phyloP scores from a whole-genome alignment of 2,113 vertebrate genomes.

The Plectropomus leopardus region DNA sequence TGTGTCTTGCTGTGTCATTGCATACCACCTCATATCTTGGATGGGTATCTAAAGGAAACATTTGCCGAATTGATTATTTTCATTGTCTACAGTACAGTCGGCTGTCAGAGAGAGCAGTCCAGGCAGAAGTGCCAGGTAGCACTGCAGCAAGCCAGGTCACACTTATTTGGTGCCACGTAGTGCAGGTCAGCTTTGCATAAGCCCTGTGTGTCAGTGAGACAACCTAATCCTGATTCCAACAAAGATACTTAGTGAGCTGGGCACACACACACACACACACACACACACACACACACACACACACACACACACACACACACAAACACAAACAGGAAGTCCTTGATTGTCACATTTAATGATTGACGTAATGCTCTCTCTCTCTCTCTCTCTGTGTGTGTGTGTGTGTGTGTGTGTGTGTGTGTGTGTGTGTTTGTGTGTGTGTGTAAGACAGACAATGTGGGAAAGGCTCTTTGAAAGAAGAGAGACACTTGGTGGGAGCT shows the following conservation, averaged over 20 bases:
- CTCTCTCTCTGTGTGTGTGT: constrained; percentile 43
- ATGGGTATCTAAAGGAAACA: not conserved
- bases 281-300: not conserved
- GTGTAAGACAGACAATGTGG: constrained; percentile 22
- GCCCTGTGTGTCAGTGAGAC: constrained; percentile 48
- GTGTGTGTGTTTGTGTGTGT: constrained; percentile 39
- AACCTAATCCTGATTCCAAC: constrained; percentile 64
- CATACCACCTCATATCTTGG: not conserved
- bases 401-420: constrained; percentile 30
- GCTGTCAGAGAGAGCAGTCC: not conserved
- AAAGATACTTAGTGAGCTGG: constrained; percentile 50
- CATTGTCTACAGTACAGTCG: not conserved
- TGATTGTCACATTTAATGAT: constrained; percentile 37
- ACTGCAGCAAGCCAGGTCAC: constrained; percentile 28
- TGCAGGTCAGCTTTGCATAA: constrained; percentile 65
- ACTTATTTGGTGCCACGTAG: constrained; percentile 2
- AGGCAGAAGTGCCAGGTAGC: constrained; percentile 6
- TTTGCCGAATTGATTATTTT: not conserved
- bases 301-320: no score
- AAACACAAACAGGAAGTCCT: constrained; percentile 19
- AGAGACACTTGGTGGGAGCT: constrained; percentile 40
- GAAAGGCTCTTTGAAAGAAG: constrained; percentile 49
- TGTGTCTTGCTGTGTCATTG: no score
- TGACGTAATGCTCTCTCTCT: constrained; percentile 43
- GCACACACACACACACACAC: not conserved